These are phyloP conservation scores for Condylura cristata DNA, from an alignment of 2,113 vertebrate genomes.

Conservation along the genomic window DNA sequence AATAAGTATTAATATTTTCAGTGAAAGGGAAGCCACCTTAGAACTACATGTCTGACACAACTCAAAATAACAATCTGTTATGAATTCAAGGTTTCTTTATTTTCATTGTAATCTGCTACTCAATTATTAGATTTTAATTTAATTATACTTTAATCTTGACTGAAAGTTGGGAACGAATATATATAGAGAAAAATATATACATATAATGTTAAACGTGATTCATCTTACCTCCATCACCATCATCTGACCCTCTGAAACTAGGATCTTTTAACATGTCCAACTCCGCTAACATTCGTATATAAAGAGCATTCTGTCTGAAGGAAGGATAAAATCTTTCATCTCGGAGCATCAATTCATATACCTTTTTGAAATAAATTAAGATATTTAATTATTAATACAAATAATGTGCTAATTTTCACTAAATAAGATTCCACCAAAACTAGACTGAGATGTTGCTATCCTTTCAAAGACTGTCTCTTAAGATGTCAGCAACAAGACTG, in stretches of 20 bases:
- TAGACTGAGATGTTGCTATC: neutral
- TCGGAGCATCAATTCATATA: constrained; percentile 97
- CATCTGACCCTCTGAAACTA: constrained; percentile 97
- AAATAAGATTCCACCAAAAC: constrained; percentile 26
- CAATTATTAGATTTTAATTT: constrained; percentile 40
- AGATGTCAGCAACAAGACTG: neutral
- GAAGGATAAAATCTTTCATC: constrained; percentile 98
- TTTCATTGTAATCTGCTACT: neutral
- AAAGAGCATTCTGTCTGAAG: constrained; percentile 95
- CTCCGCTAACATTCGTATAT: constrained; percentile 98
- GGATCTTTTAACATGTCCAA: constrained; percentile 99
- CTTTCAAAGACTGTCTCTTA: neutral
- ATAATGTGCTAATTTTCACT: neutral
- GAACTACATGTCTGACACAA: neutral
- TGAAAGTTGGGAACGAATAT: neutral
- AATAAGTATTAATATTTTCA: neutral
- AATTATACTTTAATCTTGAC: neutral
- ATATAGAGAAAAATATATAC: fast-evolving
- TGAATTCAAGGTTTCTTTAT: neutral
- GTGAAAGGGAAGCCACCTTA: constrained; percentile 1
- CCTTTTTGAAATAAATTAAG: constrained; percentile 86
- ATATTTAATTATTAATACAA: constrained; percentile 49
- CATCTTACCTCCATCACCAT: constrained; percentile 93
- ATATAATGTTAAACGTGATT: fast-evolving
- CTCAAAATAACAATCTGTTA: neutral